A percentile compares a stretch with the other conserved stretches of the same genome.
These are phyloP conservation scores for Ailuropoda melanoleuca DNA, from an alignment of 2,113 vertebrate species.

Conservation along the genomic window DNA sequence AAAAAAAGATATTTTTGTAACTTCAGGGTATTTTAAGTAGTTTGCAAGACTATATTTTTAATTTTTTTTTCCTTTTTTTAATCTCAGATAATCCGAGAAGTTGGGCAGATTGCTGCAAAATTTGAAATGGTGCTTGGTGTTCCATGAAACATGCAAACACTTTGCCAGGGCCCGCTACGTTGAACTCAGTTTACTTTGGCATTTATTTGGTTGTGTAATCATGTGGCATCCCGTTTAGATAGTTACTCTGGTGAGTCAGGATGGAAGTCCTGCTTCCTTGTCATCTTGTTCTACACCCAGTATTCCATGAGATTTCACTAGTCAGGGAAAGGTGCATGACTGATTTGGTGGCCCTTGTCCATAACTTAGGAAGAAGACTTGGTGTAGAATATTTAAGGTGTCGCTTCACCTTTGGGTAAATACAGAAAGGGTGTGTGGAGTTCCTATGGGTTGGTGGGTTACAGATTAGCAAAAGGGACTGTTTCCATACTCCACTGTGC, in stretches of 20 bases:
- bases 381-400: background rate
- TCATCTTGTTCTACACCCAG: background rate
- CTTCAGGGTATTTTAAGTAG: background rate
- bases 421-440: background rate
- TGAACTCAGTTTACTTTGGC: background rate
- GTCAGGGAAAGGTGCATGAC: background rate
- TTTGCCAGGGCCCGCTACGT: background rate
- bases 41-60: background rate
- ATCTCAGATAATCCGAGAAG: background rate
- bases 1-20: background rate
- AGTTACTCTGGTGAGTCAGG: background rate
- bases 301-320: background rate
- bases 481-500: background rate
- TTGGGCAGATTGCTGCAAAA: background rate
- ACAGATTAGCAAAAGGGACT: background rate
- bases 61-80: background rate
- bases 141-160: background rate
- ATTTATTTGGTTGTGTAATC: background rate
- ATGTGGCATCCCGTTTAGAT: background rate
- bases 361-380: background rate
- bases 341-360: background rate
- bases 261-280: background rate
- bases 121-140: background rate
- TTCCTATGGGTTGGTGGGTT: background rate
- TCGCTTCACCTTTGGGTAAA: background rate